Evolutionary conservation across 2,113 vertebrate species (phyloP), one percentile per base, ranked within the genome.

Genomic region (Mormyrus iriodes): DNA sequence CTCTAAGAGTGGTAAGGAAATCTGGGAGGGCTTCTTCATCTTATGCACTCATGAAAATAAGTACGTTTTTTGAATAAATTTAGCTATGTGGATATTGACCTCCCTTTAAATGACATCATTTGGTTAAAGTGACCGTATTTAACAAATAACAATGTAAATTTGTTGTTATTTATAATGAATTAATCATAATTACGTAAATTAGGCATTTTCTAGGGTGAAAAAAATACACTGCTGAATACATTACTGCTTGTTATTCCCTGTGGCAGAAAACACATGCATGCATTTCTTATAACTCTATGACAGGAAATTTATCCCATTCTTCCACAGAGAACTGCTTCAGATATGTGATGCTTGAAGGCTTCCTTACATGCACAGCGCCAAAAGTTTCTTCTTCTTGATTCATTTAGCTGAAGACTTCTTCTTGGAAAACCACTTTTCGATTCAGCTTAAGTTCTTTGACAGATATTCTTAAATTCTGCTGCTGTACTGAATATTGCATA

Each of bases 1-100:
- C 87, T 98, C 97, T 19, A 96, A 95, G 90, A 95, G 96, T 97
- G 97, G 97, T 97, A 94, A 39, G 79, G 10, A 52, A 69, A 31
- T 69, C 3, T 69, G 9, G 61, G 61, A 1, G 61, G 9, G 27
- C 44, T 35, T 12, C 13, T 35, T 46, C n/a, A 4, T 48, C 42
- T 84, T 84, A 17, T 19, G 13, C 35, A 35, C 42, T 27, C 44
- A 31, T 46, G 9, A 69, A 69, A 69, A 69, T 31, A 69, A 69
- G 3, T n/a, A 15, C 0, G 1, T 69, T 69, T n/a, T n/a, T 61
- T 3, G 55, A 61, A 61, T 58, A 9, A 65, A 27, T 27, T 65
- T 27, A 65, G n/a, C 61, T n/a, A 65, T 13, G 61, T 69, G 27
- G 10, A 31, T n/a, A 69, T 69, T 13, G 61, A 69, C 10, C 61